phyloP scores from a whole-genome alignment of 92 coral and sea anemone species.

The Parazoanthus atlanticus region DNA sequence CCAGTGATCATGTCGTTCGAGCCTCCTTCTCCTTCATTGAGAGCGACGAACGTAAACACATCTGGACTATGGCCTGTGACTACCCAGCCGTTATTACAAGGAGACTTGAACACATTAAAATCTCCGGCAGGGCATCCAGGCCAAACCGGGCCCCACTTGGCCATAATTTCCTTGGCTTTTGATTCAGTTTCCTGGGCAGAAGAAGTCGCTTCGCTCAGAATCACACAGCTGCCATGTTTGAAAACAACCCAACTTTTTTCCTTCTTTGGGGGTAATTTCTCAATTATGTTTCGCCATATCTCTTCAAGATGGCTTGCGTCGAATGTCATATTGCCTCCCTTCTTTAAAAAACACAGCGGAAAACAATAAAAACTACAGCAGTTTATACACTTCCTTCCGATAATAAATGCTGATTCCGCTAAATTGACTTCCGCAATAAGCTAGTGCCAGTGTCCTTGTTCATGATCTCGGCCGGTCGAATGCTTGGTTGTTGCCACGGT shows the following conservation, averaged over 20 bases:
- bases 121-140: slow-evolving; percentile 69
- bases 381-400: background rate
- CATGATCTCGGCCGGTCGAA: background rate
- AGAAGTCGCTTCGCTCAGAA: slow-evolving; percentile 54
- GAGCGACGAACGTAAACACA: slow-evolving; percentile 58
- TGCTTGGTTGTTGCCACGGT: background rate
- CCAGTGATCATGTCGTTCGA: slow-evolving; percentile 41
- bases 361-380: background rate
- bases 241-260: slow-evolving; percentile 76
- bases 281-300: slow-evolving; percentile 63
- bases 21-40: slow-evolving; percentile 37
- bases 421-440: background rate
- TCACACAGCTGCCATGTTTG: slow-evolving; percentile 66
- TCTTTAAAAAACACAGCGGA: no score
- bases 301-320: slow-evolving; percentile 34
- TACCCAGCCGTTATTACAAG: slow-evolving; percentile 61
- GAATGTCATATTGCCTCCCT: slow-evolving; percentile 7
- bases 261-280: slow-evolving; percentile 43
- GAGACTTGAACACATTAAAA: slow-evolving; percentile 48
- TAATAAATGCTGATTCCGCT: background rate
- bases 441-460: slow-evolving; percentile 19
- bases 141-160: slow-evolving; percentile 63
- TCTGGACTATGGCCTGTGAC: slow-evolving; percentile 60
- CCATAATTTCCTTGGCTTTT: slow-evolving; percentile 70
- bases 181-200: slow-evolving; percentile 52